Evolutionary conservation across 2,797 vertebrate species (phyloP).

Genomic region (Bovichtus variegatus): DNA sequence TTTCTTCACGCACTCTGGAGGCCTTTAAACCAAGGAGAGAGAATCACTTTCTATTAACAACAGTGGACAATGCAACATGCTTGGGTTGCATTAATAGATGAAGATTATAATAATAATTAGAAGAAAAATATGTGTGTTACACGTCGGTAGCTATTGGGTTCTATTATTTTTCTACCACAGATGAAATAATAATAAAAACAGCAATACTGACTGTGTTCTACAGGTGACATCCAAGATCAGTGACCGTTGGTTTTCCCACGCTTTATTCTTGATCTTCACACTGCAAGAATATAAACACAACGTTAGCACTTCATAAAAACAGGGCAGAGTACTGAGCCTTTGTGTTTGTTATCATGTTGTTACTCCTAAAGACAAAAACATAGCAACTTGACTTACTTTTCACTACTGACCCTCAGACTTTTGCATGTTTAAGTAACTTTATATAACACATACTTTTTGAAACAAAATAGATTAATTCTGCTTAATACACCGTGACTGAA

Average conservation of each 20-base stretch:
- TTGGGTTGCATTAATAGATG: background rate
- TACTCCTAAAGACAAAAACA: background rate
- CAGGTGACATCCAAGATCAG: conserved; percentile 68
- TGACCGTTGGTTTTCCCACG: conserved; percentile 18
- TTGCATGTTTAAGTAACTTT: background rate
- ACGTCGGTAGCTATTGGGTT: background rate
- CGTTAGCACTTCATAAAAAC: background rate
- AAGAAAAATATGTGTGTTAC: background rate
- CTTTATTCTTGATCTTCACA: conserved; percentile 57
- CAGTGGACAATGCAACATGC: background rate
- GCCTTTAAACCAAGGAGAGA: conserved; percentile 63
- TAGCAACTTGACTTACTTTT: background rate
- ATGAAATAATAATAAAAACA: conserved; percentile 1
- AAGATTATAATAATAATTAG: too few relatives aligned
- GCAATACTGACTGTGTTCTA: conserved; percentile 59
- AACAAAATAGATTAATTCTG: background rate
- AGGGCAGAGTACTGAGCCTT: accelerated
- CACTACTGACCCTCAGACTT: background rate
- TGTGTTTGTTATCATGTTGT: background rate
- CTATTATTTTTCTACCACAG: background rate
- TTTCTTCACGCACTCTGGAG: conserved; percentile 52
- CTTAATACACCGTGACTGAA: background rate
- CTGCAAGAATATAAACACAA: conserved; percentile 50
- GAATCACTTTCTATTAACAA: background rate
- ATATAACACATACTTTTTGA: background rate